Percentiles rank a stretch among this genome's conserved stretches.
phyloP scores from a whole-genome alignment of 2,113 vertebrate genomes.

The Petromus typicus region DNA sequence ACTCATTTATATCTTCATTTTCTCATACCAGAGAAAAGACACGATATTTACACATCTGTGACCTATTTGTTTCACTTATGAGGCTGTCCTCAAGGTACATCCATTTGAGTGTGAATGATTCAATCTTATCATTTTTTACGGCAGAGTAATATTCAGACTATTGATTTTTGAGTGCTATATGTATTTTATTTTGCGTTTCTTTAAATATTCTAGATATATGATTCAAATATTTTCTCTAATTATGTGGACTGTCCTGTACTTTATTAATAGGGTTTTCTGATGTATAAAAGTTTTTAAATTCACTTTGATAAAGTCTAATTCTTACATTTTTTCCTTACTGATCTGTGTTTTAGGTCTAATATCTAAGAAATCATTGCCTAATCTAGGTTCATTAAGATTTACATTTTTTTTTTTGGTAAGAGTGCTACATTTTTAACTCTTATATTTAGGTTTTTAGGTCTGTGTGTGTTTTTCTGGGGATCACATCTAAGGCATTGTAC shows the following conservation, averaged over 20 bases:
- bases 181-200: too few relatives aligned
- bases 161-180: too few relatives aligned
- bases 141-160: too few relatives aligned
- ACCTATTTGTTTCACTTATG: too few relatives aligned
- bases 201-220: background rate
- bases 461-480: background rate
- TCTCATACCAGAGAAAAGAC: background rate
- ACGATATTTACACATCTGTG: too few relatives aligned
- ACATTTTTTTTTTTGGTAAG: background rate
- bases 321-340: background rate
- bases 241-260: background rate
- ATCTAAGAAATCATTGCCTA: background rate
- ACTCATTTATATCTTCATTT: too few relatives aligned
- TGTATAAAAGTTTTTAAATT: background rate
- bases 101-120: too few relatives aligned
- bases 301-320: background rate
- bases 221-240: conserved; percentile 14
- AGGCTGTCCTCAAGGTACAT: too few relatives aligned
- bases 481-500: background rate
- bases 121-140: too few relatives aligned
- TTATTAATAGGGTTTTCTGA: background rate
- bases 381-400: background rate
- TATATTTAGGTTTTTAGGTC: background rate
- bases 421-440: background rate
- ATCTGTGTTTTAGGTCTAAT: background rate